Percentiles rank a stretch among this genome's conserved stretches.
phyloP scores from a whole-genome alignment of 2,797 vertebrate genomes.

The Acanthiza pusilla region DNA sequence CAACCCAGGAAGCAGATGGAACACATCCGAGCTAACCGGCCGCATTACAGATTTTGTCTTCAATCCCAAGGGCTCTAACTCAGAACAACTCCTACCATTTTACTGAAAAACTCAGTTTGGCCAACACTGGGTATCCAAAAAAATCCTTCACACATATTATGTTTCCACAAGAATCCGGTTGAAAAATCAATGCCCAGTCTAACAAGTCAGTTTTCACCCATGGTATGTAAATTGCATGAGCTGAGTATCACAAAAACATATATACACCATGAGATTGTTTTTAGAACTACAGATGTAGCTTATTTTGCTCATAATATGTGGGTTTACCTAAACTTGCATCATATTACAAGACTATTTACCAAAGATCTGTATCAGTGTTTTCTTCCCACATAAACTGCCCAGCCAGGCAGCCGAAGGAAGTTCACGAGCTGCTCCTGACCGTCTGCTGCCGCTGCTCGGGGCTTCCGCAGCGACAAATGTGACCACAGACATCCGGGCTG shows the following conservation, averaged over 20 bases:
- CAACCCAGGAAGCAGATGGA: neutral
- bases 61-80: neutral
- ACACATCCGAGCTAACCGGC: neutral
- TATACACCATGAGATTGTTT: rapidly evolving
- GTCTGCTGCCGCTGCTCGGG: neutral
- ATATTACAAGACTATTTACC: neutral
- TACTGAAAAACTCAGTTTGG: neutral
- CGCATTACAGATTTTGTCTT: rapidly evolving
- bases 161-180: neutral
- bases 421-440: neutral
- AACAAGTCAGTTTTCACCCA: neutral
- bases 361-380: neutral
- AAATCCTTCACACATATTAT: neutral
- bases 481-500: neutral
- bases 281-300: neutral
- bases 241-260: neutral
- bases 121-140: neutral
- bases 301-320: rapidly evolving
- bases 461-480: rapidly evolving
- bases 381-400: neutral
- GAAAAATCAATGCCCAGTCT: neutral
- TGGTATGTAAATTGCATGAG: neutral
- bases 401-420: neutral
- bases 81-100: neutral
- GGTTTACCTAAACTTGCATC: neutral